These are phyloP conservation scores for Xiphophorus hellerii DNA, from an alignment of 2,113 vertebrate genomes.

Conservation along the genomic window DNA sequence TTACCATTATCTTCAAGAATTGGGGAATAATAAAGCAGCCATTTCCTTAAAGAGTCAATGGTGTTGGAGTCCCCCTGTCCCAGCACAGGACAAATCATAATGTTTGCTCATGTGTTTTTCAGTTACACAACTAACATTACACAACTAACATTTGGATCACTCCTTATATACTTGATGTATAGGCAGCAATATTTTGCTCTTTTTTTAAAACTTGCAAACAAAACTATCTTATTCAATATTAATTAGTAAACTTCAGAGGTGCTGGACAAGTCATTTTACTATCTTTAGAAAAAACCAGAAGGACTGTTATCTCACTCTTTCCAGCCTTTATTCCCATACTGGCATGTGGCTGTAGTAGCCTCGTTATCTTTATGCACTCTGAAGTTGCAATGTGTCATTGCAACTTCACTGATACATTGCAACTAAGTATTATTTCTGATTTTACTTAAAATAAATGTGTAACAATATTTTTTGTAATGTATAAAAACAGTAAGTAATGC, in stretches of 20 bases:
- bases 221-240: neutral
- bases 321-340: conserved; percentile 5
- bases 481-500: neutral
- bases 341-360: neutral
- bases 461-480: neutral
- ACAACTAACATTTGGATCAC: neutral
- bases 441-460: neutral
- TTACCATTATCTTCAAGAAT: neutral
- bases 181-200: neutral
- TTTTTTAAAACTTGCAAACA: no score
- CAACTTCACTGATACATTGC: no score
- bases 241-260: neutral
- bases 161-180: neutral
- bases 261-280: neutral
- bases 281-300: neutral
- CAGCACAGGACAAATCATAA: neutral
- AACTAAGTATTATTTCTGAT: neutral
- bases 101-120: neutral
- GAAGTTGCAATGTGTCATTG: neutral
- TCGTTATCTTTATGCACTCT: neutral
- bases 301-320: neutral
- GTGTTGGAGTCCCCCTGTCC: neutral
- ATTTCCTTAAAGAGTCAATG: neutral
- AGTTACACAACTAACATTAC: neutral
- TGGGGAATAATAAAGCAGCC: neutral